Base-by-base conservation (phyloP, 2,113 vertebrate species). In the Poeciliopsis prolifica region DNA sequence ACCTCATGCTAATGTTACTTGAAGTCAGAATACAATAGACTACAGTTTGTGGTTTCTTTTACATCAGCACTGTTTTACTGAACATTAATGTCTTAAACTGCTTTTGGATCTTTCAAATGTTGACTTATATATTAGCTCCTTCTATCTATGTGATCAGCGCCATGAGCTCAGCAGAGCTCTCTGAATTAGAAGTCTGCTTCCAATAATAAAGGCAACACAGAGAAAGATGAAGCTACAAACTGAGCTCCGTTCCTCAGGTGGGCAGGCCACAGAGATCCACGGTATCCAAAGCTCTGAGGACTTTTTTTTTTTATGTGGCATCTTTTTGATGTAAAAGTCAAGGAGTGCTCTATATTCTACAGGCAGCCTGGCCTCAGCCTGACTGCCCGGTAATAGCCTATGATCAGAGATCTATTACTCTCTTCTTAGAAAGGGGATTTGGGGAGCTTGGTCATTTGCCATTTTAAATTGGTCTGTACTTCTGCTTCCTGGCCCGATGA, bases 241-340 rank as follows among this genome's bases (percentile, higher is more conserved):
- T 80, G 24, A 12, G 73, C 80, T 70, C 66, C 33, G 51, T 78
- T 80, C 48, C 68, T 88, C 82, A 65, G 74, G 78, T 24, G 81
- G 71, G 33, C 64, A 62, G 14, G 75, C 88, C 80, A 71, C 37
- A 29, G 83, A 87, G 87, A 87, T 85, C 77, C 31, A 3, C 0
- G 61, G 60, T 61, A 79, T 83, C 83, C 72, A 70, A 8, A 29
- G 82, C 86, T 83, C 81, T 2, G 31, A 75, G 54, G 84, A 71
- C 80, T 78, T 87, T 87, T 86, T 90, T 28, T 90, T 40, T 75
- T n/a, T 22, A 91, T 67, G 65, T 67, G 79, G 84, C 83, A 24
- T 87, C 85, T 87, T 87, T 92, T 90, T 92, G 91, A 92, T 87
- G 86, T 89, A 80, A 83, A 87, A 89, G 88, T 88, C 82, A 84